Evolutionary conservation across 2,888 invertebrate species (phyloP).

Genomic region (Lasioglossum pauxillum): DNA sequence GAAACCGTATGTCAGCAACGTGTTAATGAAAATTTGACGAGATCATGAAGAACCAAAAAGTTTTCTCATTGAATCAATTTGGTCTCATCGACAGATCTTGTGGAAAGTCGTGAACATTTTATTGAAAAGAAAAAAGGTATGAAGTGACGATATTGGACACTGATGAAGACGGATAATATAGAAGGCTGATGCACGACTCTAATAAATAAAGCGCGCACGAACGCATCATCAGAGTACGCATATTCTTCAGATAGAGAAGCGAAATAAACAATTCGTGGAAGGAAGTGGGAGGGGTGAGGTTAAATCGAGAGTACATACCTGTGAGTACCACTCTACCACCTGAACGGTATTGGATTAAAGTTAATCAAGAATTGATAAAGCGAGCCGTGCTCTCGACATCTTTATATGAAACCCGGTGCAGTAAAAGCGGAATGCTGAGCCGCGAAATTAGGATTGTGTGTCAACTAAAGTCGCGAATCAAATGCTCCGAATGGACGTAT

Average conservation of each 20-base stretch:
- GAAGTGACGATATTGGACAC: too few species aligned
- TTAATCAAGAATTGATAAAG: constrained; percentile 3
- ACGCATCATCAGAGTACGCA: background rate
- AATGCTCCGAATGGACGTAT: background rate
- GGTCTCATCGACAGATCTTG: too few species aligned
- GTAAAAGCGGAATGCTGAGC: background rate
- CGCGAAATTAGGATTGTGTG: background rate
- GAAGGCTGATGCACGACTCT: background rate
- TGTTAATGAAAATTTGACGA: too few species aligned
- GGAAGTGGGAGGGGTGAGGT: background rate
- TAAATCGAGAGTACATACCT: background rate
- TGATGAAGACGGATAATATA: too few species aligned
- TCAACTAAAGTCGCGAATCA: background rate
- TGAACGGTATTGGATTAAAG: background rate
- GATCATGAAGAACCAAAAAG: too few species aligned
- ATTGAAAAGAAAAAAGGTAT: too few species aligned
- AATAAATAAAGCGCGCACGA: background rate
- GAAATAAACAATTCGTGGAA: background rate
- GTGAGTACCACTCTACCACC: background rate
- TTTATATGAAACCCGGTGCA: background rate
- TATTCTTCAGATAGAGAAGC: background rate
- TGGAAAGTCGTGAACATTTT: too few species aligned
- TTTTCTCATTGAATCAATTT: too few species aligned
- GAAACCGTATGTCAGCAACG: too few species aligned
- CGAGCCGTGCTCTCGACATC: background rate